Base-by-base conservation (phyloP, 2,113 vertebrate species). In the Semnornis frantzii region DNA sequence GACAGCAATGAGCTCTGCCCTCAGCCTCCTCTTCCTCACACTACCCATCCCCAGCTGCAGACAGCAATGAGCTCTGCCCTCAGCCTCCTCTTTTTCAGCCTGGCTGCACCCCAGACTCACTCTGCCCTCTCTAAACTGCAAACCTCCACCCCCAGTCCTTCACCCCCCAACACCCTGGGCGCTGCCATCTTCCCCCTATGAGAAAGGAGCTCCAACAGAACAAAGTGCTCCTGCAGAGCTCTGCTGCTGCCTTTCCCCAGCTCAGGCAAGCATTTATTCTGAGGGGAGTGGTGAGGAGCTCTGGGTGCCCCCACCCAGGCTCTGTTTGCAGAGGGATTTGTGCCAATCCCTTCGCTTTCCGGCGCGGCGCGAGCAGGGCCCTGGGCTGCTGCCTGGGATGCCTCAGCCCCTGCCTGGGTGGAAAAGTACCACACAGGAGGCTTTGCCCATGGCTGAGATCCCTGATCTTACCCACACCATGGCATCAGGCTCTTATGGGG, bases 161-260 rank as follows among this genome's bases (percentile, higher is more conserved):
- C n/a, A n/a, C n/a, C n/a, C 33, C 23, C 33, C 77, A 33, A 30
- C 0, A 37, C 24, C 71, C 28, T 1, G 2, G 68, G 60, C 0
- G 10, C 77, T 37, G 34, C 62, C 58, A 21, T 34, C 12, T 27
- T 46, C 59, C 28, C n/a, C n/a, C 39, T 39, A 10, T 39, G 82
- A 66, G 73, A 63, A 92, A n/a, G 48, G 14, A 30, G 20, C 62
- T 86, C 37, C 11, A 3, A 19, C 4, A 13, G 60, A 73, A 28
- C 28, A n/a, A 30, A 48, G 9, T 5, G 48, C 59, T 80, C 23
- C 5, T 2, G 6, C 1, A 3, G 64, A 54, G 83, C 74, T 25
- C 1, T 0, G 50, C 39, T 1, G 31, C 13, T 11, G 25, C 30
- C 0, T 79, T 71, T 48, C n/a, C 33, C 34, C 7, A 1, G 66